Conservation (phyloP, 2,113 vertebrate genomes). For the Otocyon megalotis region DNA sequence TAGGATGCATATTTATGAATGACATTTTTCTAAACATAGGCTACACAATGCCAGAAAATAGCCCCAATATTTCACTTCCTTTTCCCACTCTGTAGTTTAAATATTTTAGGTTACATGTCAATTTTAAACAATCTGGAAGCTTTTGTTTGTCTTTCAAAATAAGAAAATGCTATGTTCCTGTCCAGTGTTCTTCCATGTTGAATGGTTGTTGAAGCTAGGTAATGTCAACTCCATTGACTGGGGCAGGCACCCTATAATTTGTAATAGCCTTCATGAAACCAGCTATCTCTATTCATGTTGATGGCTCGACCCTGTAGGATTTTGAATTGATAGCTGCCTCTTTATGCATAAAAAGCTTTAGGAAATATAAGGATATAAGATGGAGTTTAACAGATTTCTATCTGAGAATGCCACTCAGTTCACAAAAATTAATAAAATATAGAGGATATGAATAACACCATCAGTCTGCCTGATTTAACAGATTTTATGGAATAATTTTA, state of each 20-base stretch:
- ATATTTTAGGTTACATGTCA: not conserved
- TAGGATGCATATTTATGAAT: not conserved
- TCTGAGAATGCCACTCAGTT: not conserved
- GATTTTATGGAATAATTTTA: not conserved
- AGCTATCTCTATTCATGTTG: not conserved
- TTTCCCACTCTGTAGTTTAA: not conserved
- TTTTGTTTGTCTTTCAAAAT: constrained; percentile 15
- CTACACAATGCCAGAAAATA: not conserved
- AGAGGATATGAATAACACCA: not conserved
- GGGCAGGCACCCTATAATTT: not conserved
- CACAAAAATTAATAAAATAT: not conserved
- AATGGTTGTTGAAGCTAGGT: not conserved
- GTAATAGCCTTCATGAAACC: not conserved
- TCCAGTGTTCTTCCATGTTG: not conserved
- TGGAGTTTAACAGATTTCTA: not conserved
- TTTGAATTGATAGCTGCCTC: not conserved
- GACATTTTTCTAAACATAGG: not conserved
- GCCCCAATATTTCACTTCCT: not conserved
- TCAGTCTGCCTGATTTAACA: not conserved
- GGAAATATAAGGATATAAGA: not conserved
- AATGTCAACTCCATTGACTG: not conserved
- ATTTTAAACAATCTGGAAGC: not conserved
- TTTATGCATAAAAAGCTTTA: not conserved
- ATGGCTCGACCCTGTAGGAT: not conserved
- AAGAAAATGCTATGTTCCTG: not conserved